Base-by-base conservation (phyloP, 1,140 invertebrate genomes). In the Drosophila grimshawi region DNA sequence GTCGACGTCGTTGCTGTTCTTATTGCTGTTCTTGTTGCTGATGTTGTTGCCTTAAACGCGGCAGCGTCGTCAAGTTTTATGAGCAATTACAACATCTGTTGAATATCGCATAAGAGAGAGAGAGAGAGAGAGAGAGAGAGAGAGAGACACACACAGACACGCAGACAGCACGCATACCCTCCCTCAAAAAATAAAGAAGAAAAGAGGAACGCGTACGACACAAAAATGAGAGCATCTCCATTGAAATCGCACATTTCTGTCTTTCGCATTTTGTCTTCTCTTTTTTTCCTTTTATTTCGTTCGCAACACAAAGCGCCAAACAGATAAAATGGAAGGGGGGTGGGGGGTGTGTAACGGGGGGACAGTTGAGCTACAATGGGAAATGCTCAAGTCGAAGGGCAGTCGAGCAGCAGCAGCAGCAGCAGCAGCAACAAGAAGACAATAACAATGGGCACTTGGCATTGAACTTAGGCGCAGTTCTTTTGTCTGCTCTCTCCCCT, bases 71-170 rank as follows among this genome's bases (percentile, higher is more conserved):
- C 85, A 85, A 81, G 74, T 86, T 90, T 90, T 89, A 90, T 89
- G 86, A 89, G 85, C 85, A 90, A 89, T 89, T 89, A 89, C 85
- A 89, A 90, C 85, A 89, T 89, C 86, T 89, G 85, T 89, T 89
- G 86, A 90, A 90, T 89, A 90, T 89, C 80, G 80, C 83, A 69
- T 19, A 19, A 19, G 19, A 19, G 19, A 19, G 19, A 19, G 2
- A 19, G 19, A 19, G 19, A 19, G 1, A 19, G 19, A 19, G 19
- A 19, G 19, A 19, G 19, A 19, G 19, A 19, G 19, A 19, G 19
- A 73, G 74, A 68, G 76, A 70, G 68, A 77, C 68, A 48, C 46
- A 77, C 68, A 48, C 46, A 67, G 46, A 53, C 32, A 63, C 19
- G 19, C 45, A 53, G 37, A 39, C 37, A 43, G 5, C 39, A 67